Evolutionary conservation across 2,113 vertebrate genomes (phyloP).

Genomic region (Galeopterus variegatus): DNA sequence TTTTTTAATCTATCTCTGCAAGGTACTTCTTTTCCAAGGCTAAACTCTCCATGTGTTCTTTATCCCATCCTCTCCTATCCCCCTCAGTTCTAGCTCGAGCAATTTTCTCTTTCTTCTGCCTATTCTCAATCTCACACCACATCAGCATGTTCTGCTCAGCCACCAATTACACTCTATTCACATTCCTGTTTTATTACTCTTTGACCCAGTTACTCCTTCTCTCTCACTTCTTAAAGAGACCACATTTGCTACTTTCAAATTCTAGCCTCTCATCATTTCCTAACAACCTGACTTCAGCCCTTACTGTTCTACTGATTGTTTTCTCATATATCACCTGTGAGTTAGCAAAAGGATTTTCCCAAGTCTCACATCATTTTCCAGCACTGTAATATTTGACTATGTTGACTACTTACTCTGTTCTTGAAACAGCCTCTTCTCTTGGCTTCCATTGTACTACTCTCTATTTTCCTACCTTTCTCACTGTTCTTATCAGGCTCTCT

Average conservation of each 20-base stretch:
- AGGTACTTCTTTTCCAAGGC: neutral
- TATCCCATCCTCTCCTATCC: neutral
- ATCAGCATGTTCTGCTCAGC: neutral
- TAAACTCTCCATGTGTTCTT: neutral
- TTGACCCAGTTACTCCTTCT: neutral
- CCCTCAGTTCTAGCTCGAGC: neutral
- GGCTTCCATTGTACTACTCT: neutral
- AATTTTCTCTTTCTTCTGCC: neutral
- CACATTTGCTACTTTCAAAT: conserved; percentile 51
- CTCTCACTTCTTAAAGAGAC: neutral
- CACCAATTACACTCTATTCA: neutral
- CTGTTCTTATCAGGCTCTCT: neutral
- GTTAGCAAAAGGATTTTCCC: neutral
- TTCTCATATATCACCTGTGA: neutral
- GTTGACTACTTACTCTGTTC: neutral
- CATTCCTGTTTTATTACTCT: neutral
- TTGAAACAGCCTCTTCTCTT: neutral
- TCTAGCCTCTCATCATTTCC: conserved; percentile 8
- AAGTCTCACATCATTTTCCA: neutral
- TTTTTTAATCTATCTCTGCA: neutral
- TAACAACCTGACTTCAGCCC: neutral
- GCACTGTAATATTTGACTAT: neutral
- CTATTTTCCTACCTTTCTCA: neutral
- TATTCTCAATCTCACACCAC: neutral
- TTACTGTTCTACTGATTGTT: neutral